phyloP scores from a whole-genome alignment of 2,888 invertebrate genomes.

The Ophioninae sp. region DNA sequence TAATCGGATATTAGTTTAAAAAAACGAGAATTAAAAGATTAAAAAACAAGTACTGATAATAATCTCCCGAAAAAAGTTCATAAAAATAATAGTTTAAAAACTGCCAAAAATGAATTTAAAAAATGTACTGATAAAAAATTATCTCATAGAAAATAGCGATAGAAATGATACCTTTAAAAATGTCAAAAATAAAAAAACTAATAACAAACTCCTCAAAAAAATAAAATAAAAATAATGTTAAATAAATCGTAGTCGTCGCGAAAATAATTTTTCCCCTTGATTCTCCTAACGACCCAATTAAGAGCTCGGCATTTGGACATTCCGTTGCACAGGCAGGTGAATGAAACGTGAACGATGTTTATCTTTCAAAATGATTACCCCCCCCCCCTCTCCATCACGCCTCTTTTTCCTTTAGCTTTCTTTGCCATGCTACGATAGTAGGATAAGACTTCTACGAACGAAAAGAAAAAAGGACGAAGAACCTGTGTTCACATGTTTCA shows the following conservation, averaged over 20 bases:
- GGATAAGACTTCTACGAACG: constrained; percentile 24
- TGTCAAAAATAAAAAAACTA: neutral
- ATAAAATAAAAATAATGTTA: neutral
- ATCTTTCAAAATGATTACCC: constrained; percentile 22
- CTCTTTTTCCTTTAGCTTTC: neutral
- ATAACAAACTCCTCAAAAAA: neutral
- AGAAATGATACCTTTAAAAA: neutral
- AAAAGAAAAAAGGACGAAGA: constrained; percentile 10
- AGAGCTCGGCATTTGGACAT: neutral
- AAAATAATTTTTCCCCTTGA: neutral
- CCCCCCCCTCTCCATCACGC: neutral
- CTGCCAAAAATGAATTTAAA: no score
- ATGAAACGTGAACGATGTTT: constrained; percentile 33
- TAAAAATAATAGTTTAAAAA: no score
- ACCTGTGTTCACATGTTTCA: constrained; percentile 38
- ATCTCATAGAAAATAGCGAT: no score
- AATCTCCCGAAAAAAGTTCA: no score
- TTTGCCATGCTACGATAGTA: constrained; percentile 7
- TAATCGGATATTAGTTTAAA: no score
- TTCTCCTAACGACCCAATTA: constrained; percentile 28
- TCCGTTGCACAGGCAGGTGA: neutral
- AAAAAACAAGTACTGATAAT: no score
- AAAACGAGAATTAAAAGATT: no score
- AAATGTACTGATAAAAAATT: no score
- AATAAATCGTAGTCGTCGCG: neutral